phyloP scores from a whole-genome alignment of 2,113 vertebrate species.

The Cettia cetti region DNA sequence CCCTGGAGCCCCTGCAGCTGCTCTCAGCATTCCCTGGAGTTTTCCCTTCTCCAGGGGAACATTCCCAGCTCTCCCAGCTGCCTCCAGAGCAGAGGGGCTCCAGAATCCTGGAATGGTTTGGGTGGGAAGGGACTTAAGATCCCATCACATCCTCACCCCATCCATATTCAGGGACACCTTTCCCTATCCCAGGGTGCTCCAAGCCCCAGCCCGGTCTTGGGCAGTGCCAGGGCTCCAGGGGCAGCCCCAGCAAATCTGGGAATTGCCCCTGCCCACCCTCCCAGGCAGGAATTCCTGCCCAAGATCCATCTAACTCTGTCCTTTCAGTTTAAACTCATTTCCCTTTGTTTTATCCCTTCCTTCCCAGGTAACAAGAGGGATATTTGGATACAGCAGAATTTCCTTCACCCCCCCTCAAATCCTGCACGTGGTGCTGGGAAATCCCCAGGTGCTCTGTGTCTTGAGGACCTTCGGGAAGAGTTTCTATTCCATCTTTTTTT shows the following conservation, averaged over 20 bases:
- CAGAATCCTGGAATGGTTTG: no score
- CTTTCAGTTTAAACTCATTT: not conserved
- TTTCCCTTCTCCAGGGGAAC: no score
- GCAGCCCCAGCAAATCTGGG: not conserved
- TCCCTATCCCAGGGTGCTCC: rapidly evolving
- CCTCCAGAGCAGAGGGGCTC: no score
- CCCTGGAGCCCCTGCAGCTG: no score
- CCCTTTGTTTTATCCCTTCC: no score
- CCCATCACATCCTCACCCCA: not conserved
- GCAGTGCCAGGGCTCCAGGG: not conserved
- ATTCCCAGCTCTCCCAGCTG: no score
- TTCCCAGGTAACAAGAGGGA: not conserved
- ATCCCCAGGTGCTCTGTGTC: not conserved
- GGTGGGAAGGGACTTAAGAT: not conserved
- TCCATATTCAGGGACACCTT: not conserved
- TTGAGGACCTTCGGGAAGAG: not conserved
- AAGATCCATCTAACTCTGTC: not conserved
- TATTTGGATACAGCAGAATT: not conserved
- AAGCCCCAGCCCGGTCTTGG: not conserved
- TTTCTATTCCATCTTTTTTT: not conserved
- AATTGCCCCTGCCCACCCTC: not conserved
- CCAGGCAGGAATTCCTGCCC: rapidly evolving
- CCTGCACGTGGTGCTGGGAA: not conserved
- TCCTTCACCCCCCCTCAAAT: not conserved
- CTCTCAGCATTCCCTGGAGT: no score